These are phyloP conservation scores for Corvus hawaiiensis DNA, from an alignment of 2,113 vertebrate species.

Conservation along the genomic window DNA sequence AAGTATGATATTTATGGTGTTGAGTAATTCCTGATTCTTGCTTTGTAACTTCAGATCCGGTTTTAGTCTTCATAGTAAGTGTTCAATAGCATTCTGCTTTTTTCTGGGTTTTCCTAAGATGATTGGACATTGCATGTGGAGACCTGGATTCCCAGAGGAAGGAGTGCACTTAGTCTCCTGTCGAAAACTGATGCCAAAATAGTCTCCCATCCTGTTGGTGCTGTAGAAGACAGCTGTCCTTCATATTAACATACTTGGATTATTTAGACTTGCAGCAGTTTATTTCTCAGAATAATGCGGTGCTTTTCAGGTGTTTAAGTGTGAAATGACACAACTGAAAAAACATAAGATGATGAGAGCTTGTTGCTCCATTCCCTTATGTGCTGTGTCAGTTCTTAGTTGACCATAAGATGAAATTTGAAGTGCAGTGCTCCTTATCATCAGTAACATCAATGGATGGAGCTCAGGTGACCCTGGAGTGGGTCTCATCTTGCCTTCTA, in stretches of 20 bases:
- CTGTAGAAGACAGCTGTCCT: background rate
- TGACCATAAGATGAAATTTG: constrained; percentile 15
- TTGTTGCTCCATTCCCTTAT: background rate
- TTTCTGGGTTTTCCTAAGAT: background rate
- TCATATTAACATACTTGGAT: background rate
- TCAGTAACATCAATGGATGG: background rate
- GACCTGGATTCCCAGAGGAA: background rate
- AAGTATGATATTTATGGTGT: background rate
- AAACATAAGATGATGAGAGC: background rate
- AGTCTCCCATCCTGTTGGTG: background rate
- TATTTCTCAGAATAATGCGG: background rate
- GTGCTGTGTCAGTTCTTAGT: background rate
- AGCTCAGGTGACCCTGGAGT: constrained; percentile 42
- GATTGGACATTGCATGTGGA: background rate
- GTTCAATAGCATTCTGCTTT: background rate
- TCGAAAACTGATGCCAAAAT: background rate
- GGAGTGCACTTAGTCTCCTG: background rate
- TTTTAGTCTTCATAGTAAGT: background rate
- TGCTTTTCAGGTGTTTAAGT: background rate
- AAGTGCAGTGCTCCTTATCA: constrained; percentile 9
- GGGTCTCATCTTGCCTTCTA: constrained; percentile 12
- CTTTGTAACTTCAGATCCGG: background rate
- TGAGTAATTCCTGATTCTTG: background rate
- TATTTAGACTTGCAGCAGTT: background rate
- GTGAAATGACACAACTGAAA: background rate